phyloP scores from a whole-genome alignment of 2,888 invertebrate genomes.

The Drosophila paranaensis region DNA sequence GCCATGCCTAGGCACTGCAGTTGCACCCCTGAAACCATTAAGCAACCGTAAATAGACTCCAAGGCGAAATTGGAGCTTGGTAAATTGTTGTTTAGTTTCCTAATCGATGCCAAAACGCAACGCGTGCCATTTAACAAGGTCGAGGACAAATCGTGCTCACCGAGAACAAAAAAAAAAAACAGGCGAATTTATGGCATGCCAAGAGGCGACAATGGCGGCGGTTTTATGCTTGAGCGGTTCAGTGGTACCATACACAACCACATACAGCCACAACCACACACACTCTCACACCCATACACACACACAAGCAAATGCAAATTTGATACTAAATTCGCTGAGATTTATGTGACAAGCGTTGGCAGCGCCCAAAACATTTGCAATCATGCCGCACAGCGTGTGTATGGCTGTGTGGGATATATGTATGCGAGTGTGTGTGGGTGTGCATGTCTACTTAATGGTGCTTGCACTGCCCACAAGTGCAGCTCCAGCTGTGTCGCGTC shows the following conservation, averaged over 20 bases:
- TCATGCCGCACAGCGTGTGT: slow-evolving; percentile 9
- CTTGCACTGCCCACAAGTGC: slow-evolving; percentile 30
- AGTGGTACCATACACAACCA: slow-evolving; percentile 19
- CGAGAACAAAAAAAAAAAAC: slow-evolving; percentile 14
- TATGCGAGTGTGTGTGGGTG: neutral
- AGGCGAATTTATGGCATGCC: slow-evolving; percentile 66
- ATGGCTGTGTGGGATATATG: slow-evolving; percentile 8
- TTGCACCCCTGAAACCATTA: slow-evolving; percentile 24
- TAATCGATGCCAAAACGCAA: slow-evolving; percentile 69
- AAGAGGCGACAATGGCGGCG: slow-evolving; percentile 32
- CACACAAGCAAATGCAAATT: slow-evolving; percentile 55
- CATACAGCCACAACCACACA: slow-evolving; percentile 1
- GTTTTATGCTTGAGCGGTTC: slow-evolving; percentile 9
- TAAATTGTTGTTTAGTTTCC: slow-evolving; percentile 55
- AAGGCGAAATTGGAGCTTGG: slow-evolving; percentile 58
- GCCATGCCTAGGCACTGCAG: slow-evolving; percentile 41
- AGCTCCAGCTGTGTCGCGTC: slow-evolving; percentile 43
- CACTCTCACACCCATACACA: slow-evolving; percentile 18
- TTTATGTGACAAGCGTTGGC: slow-evolving; percentile 61
- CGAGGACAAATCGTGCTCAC: slow-evolving; percentile 57
- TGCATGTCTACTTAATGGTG: slow-evolving; percentile 7
- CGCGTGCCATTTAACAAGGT: slow-evolving; percentile 66
- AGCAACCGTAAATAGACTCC: slow-evolving; percentile 60
- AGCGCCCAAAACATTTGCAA: slow-evolving; percentile 42
- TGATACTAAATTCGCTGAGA: slow-evolving; percentile 65